These are phyloP conservation scores for Mythimna lalbum DNA, from an alignment of 2,888 invertebrate genomes.

Conservation along the genomic window DNA sequence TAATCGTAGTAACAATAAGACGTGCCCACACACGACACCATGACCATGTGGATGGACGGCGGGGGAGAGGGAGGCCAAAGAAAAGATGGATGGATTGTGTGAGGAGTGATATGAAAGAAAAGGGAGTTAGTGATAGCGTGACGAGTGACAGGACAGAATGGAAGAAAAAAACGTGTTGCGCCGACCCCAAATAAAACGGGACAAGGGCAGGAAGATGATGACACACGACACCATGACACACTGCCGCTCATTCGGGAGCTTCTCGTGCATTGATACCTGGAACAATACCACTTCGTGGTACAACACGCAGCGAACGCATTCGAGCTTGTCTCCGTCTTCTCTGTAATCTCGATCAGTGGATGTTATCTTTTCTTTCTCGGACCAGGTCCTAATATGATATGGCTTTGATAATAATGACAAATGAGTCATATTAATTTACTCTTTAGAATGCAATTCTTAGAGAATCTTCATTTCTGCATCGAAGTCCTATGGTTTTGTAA, in stretches of 20 bases:
- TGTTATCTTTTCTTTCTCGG: not conserved
- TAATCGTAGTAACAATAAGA: not conserved
- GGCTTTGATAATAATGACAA: not conserved
- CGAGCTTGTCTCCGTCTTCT: constrained; percentile 4
- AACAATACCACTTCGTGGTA: constrained; percentile 13
- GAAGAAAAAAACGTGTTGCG: too few species aligned
- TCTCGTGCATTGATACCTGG: constrained; percentile 14
- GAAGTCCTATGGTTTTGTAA: not conserved
- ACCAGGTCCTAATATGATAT: constrained; percentile 7
- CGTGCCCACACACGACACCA: too few species aligned
- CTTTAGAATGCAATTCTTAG: not conserved
- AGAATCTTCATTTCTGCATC: not conserved
- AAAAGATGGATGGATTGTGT: too few species aligned
- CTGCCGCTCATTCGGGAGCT: too few species aligned
- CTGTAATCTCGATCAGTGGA: constrained; percentile 8
- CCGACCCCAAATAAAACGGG: too few species aligned
- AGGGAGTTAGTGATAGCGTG: too few species aligned
- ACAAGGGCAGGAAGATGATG: too few species aligned
- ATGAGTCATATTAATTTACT: not conserved
- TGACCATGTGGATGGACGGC: too few species aligned
- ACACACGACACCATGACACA: too few species aligned
- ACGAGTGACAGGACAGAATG: too few species aligned
- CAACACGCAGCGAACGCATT: not conserved
- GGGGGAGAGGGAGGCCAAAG: too few species aligned
- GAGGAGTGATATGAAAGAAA: too few species aligned